Evolutionary conservation across 2,797 vertebrate genomes (phyloP), one percentile per base, ranked within the genome.

Genomic region (Hipposideros larvatus): DNA sequence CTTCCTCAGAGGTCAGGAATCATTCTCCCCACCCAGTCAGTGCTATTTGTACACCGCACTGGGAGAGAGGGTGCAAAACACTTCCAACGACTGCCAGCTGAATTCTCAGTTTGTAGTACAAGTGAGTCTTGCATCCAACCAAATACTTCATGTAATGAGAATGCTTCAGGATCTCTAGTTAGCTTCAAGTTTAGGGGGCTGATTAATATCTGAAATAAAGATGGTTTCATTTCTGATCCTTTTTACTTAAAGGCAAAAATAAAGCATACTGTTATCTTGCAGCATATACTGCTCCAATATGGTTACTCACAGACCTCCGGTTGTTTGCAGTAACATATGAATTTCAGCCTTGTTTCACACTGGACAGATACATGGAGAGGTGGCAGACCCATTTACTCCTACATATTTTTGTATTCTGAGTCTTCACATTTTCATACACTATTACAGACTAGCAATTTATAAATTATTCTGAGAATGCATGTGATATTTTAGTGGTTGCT

Each of bases 171-270:
- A 83, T 73, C 55, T 92, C 65, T 83, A 71, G 46, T 96, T 83
- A 91, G 83, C 79, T 88, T 89, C 68, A 93, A 65, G 84, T 91
- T 92, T 91, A 84, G 37, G 43, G 31, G 18, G 57, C 63, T 91
- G 86, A 90, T 94, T 95, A 95, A 73, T 87, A 94, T 91, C 65
- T 89, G 55, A 90, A 91, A 97, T 92, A 43, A 94, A 90, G 84
- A 82, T 13, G 31, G 65, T 91, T 95, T 92, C 66, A 97, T 89
- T 96, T 95, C 66, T 73, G n/a, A 89, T 90, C 34, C 31, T 75
- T 88, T 96, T 95, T 92, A 83, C 41, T 88, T 79, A 96, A 93
- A 92, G 83, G 57, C 46, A 95, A 93, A 94, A 96, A 83, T 48
- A 91, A 95, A 77, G 82, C 55, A 48, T 34, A 95, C 5, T 53